Evolutionary conservation across 53 echinoderm and acorn worm species (phyloP).

Genomic region (Mesocentrotus franciscanus): DNA sequence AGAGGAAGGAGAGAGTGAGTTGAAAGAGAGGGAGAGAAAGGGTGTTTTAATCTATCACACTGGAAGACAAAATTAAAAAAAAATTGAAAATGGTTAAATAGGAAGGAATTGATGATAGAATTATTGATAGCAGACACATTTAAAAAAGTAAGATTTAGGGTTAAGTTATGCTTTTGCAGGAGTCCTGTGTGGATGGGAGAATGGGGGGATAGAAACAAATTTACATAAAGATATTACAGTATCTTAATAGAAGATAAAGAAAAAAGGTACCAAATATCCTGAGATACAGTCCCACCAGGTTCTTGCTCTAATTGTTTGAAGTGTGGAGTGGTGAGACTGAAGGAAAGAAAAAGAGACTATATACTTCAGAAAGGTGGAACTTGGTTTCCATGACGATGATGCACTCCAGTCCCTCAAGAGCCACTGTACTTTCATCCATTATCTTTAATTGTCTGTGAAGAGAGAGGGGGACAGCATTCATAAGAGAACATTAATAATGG

Average conservation of each 20-base stretch:
- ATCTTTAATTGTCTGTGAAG: slow-evolving; percentile 41
- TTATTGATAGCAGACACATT: not conserved
- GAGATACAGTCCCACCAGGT: not conserved
- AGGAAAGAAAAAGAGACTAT: not conserved
- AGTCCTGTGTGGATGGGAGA: not conserved
- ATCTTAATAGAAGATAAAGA: not conserved
- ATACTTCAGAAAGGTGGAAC: not conserved
- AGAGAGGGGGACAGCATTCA: not conserved
- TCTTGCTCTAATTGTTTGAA: not conserved
- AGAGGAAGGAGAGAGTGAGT: too few species aligned
- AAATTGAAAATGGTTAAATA: too few species aligned
- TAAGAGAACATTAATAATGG: slow-evolving; percentile 26
- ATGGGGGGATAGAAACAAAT: not conserved
- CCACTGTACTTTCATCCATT: slow-evolving; percentile 45
- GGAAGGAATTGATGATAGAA: not conserved
- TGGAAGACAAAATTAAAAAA: not conserved
- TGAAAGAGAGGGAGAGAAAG: too few species aligned
- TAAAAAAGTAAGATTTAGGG: not conserved
- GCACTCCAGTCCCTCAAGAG: not conserved
- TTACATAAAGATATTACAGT: not conserved
- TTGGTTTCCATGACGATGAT: slow-evolving; percentile 6
- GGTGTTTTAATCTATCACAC: not conserved
- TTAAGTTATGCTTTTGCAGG: not conserved
- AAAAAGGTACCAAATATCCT: not conserved
- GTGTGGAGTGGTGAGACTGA: not conserved